Conservation (phyloP, 1,140 invertebrate genomes). For the Drosophila parabipectinata region DNA sequence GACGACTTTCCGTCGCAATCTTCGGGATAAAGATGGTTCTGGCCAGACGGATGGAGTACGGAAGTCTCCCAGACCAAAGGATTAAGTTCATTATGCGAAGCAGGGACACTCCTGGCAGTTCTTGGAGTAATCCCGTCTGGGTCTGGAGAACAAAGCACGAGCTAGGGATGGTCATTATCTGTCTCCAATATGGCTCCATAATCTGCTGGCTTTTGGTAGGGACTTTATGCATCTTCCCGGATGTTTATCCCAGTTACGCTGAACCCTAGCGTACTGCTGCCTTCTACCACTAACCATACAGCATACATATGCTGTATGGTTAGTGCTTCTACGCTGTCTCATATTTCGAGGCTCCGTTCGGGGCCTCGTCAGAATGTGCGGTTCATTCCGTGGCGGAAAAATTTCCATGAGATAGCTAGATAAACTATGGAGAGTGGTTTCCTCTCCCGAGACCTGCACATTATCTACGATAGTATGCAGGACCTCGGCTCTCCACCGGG, state of each 20-base stretch:
- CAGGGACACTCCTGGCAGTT: not conserved
- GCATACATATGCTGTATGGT: too few species aligned
- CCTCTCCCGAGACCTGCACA: not conserved
- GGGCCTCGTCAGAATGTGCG: conserved; percentile 10
- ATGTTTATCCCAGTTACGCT: conserved; percentile 31
- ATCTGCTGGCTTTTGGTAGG: conserved; percentile 2
- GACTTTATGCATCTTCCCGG: conserved; percentile 17
- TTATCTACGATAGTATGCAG: conserved; percentile 12
- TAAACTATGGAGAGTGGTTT: conserved; percentile 16
- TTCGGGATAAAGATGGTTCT: conserved; percentile 40
- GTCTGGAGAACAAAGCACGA: not conserved
- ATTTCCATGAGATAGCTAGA: conserved; percentile 5
- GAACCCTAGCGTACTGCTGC: conserved; percentile 22
- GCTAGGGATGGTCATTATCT: conserved; percentile 19
- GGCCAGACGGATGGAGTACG: conserved; percentile 1
- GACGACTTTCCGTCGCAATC: conserved; percentile 8
- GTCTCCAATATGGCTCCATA: conserved; percentile 25
- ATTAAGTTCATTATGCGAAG: conserved; percentile 37
- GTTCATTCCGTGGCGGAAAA: conserved; percentile 11
- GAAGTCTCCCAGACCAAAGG: conserved; percentile 21
- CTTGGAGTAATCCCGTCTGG: not conserved
- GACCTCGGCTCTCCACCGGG: conserved; percentile 7
- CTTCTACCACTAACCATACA: too few species aligned
- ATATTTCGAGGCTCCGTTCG: not conserved
- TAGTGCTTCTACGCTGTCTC: conserved; percentile 7